Evolutionary conservation across 37 sponge, comb jelly and placozoan genomes (phyloP), one percentile per base, ranked within the genome.

Genomic region (Geodia barretti): DNA sequence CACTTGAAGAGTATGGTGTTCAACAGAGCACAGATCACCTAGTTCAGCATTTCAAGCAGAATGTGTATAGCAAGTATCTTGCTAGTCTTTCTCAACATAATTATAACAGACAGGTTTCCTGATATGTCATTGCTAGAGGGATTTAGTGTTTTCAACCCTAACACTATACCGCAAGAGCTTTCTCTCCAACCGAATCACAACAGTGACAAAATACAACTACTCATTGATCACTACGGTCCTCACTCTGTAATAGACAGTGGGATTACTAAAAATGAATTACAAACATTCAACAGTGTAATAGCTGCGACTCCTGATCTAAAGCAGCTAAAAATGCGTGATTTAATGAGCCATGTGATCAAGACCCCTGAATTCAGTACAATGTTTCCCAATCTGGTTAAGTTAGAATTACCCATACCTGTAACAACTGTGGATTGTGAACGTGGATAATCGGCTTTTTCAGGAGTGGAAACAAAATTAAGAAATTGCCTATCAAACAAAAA

Each of bases 221-320:
- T 72, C 42, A 72, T n/a, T 29, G 62, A 59, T 23, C 76, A 75
- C 62, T 75, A 75, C 47, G 76, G 76, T 25, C 61, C 76, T 25
- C 62, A 75, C 39, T 20, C 32, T 28, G 76, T 75, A 24, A 47
- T 75, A n/a, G 29, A 43, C 60, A 4, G 29, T 75, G 29, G 33
- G 47, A 14, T 5, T n/a, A 30, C 62, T 54, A 75, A 59, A 59
- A 24, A 5, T 59, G 76, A 75, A 75, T 59, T 59, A 54, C 41
- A 72, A 34, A 24, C n/a, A 9, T 72, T 54, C 26, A 75, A 75
- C 19, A 75, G 76, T 75, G 35, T 34, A 17, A 20, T 63, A 29
- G 20, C 78, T 21, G 38, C 66, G 3, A 77, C 21, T 47, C 20
- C 21, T 26, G 8, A 75, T 28, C 61, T 41, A 24, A 75, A 75